Evolutionary conservation across 2,113 vertebrate species (phyloP).

Genomic region (Megalops atlanticus): DNA sequence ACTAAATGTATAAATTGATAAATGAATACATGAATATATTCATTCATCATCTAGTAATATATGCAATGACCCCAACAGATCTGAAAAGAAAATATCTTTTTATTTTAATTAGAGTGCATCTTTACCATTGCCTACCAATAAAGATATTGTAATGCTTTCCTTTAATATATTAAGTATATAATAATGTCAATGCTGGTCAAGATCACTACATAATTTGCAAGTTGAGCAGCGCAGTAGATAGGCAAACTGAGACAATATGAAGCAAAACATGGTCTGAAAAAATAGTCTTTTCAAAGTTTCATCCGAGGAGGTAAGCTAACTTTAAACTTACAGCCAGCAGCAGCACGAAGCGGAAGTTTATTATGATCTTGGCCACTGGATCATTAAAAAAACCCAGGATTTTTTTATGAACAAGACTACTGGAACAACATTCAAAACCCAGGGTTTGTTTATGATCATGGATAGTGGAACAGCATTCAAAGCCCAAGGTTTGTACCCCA

Average conservation of each 20-base stretch:
- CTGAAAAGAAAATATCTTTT: constrained; percentile 54
- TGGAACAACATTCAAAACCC: not conserved
- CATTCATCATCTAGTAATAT: constrained; percentile 55
- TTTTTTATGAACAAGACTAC: too few relatives aligned
- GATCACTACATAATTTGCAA: constrained; percentile 63
- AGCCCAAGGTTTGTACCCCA: too few relatives aligned
- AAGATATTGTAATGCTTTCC: constrained; percentile 39
- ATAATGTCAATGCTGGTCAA: constrained; percentile 62
- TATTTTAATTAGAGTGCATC: constrained; percentile 59
- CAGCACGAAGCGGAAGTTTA: not conserved
- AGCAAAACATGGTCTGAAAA: constrained; percentile 37
- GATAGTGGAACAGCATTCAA: too few relatives aligned
- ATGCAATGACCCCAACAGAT: constrained; percentile 36
- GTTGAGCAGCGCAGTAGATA: constrained; percentile 52
- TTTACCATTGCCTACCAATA: constrained; percentile 51
- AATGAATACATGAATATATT: constrained; percentile 56
- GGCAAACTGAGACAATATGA: constrained; percentile 60
- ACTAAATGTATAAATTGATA: constrained; percentile 58
- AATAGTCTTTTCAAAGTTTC: constrained; percentile 30
- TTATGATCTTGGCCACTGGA: too few relatives aligned
- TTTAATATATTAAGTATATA: constrained; percentile 37
- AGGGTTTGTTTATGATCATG: not conserved
- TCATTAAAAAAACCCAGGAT: too few relatives aligned
- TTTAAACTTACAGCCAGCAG: not conserved
- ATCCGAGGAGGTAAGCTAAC: not conserved